These are phyloP conservation scores for Sinocyclocheilus maitianheensis DNA, from an alignment of 2,113 vertebrate species.

Conservation along the genomic window DNA sequence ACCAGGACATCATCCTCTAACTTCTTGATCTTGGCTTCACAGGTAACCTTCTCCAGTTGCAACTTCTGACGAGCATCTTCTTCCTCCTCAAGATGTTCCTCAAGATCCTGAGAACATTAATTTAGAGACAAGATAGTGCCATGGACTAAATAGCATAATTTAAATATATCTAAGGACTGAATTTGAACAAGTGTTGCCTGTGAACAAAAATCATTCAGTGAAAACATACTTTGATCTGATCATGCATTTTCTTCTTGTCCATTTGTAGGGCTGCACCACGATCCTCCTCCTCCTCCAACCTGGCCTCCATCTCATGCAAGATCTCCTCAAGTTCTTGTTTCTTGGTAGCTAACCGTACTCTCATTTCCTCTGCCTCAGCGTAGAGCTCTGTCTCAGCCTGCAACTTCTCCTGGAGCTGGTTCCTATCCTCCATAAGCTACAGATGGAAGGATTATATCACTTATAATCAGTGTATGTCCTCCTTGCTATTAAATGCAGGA, in stretches of 20 bases:
- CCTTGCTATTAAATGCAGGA: not conserved
- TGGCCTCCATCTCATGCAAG: conserved; percentile 87
- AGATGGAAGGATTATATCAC: not conserved
- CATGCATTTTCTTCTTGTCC: conserved; percentile 89
- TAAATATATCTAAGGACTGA: not conserved
- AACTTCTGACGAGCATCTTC: conserved; percentile 88
- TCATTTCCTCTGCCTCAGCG: conserved; percentile 87
- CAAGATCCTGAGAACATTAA: conserved; percentile 77
- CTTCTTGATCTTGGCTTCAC: conserved; percentile 90
- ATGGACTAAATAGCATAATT: not conserved
- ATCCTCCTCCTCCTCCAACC: conserved; percentile 88
- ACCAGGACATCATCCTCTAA: conserved; percentile 87
- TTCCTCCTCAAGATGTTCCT: conserved; percentile 89
- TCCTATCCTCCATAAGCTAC: conserved; percentile 84
- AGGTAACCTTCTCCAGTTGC: conserved; percentile 88
- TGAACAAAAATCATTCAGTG: not conserved
- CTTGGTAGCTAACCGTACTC: conserved; percentile 83
- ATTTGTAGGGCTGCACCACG: conserved; percentile 79
- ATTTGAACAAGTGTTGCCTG: not conserved
- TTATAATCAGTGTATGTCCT: not conserved
- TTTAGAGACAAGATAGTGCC: not conserved
- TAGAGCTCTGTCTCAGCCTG: conserved; percentile 88
- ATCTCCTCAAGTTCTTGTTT: conserved; percentile 90
- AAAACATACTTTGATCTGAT: conserved; percentile 82
- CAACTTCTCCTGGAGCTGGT: conserved; percentile 83